Percentiles rank a stretch among this genome's conserved stretches.
Evolutionary conservation across 2,113 vertebrate genomes (phyloP).

Genomic region (Cathartes aura): DNA sequence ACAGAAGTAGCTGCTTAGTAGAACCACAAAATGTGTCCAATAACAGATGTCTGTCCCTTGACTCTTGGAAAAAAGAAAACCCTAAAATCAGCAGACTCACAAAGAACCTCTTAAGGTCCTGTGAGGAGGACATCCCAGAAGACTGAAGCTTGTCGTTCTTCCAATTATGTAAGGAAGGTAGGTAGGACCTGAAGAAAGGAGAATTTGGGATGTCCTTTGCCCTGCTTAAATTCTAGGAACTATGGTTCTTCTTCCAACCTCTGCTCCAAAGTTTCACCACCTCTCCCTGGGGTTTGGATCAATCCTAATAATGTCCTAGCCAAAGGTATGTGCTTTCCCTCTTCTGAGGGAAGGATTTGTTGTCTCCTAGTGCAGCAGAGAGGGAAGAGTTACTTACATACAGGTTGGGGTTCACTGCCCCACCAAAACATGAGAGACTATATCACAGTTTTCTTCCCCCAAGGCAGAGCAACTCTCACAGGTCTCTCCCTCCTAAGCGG

Average conservation of each 20-base stretch:
- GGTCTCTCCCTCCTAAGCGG: not conserved
- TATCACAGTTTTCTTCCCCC: not conserved
- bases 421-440: not conserved
- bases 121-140: not conserved
- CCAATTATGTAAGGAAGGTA: not conserved
- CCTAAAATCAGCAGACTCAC: not conserved
- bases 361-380: not conserved
- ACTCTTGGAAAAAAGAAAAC: not conserved
- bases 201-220: not conserved
- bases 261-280: not conserved
- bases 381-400: not conserved
- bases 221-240: not conserved
- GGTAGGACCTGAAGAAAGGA: not conserved
- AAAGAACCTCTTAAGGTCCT: not conserved
- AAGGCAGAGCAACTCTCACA: not conserved
- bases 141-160: not conserved
- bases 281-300: not conserved
- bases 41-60: not conserved
- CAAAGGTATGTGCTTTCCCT: not conserved
- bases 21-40: not conserved
- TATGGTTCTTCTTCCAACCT: not conserved
- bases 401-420: not conserved
- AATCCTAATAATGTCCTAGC: not conserved
- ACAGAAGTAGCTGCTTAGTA: not conserved
- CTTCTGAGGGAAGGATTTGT: not conserved